Evolutionary conservation across 2,888 invertebrate species (phyloP).

Genomic region (Drosophila picticornis): DNA sequence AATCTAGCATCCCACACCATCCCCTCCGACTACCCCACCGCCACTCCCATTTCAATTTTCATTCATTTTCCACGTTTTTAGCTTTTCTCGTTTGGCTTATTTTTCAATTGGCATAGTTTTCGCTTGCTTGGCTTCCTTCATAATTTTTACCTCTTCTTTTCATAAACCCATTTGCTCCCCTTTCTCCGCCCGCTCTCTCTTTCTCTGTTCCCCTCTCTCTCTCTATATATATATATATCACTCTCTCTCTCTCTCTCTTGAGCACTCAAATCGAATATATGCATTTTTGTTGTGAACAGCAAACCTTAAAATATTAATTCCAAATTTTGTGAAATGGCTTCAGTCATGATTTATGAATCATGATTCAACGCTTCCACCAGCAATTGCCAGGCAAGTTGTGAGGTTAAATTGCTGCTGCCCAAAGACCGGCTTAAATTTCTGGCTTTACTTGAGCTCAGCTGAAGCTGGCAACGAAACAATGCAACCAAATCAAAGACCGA

Average conservation of each 20-base stretch:
- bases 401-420: neutral
- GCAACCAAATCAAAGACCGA: conserved; percentile 58
- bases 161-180: neutral
- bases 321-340: conserved; percentile 27
- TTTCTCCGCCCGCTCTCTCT: neutral
- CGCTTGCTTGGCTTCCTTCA: conserved; percentile 58
- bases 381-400: neutral
- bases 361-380: neutral
- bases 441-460: conserved; percentile 5
- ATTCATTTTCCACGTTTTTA: conserved; percentile 52
- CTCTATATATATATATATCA: neutral
- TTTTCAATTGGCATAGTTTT: conserved; percentile 75
- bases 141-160: conserved; percentile 2
- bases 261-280: neutral
- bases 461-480: conserved; percentile 27
- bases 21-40: neutral
- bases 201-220: neutral
- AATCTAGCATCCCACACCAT: conserved; percentile 9
- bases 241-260: neutral
- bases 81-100: conserved; percentile 67
- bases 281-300: conserved; percentile 29
- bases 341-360: conserved; percentile 31
- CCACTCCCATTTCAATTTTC: conserved; percentile 1
- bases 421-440: conserved; percentile 1
- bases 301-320: conserved; percentile 34